Conservation (phyloP, 2,888 invertebrate species). For the Lochmaea capreae region DNA sequence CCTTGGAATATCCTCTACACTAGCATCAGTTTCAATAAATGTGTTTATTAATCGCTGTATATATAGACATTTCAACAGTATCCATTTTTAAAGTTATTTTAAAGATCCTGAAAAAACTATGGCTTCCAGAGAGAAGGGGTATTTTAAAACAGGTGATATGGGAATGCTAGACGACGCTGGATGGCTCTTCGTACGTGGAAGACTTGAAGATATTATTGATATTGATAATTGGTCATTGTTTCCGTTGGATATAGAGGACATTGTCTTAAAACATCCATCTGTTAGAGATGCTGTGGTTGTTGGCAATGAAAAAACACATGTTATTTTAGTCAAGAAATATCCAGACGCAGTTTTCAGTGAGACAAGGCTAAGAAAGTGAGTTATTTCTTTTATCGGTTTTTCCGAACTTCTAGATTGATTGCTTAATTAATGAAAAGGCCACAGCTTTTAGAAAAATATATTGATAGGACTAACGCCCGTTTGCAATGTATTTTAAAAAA, state of each 20-base stretch:
- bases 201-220: slow-evolving; percentile 54
- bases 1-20: too few species aligned
- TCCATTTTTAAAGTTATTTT: slow-evolving; percentile 54
- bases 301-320: slow-evolving; percentile 49
- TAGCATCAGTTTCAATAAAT: too few species aligned
- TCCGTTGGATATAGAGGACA: slow-evolving; percentile 54
- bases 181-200: slow-evolving; percentile 57
- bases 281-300: slow-evolving; percentile 55
- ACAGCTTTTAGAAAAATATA: neutral
- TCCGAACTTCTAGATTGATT: too few species aligned
- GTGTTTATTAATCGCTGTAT: too few species aligned
- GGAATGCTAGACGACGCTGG: slow-evolving; percentile 56
- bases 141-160: slow-evolving; percentile 59
- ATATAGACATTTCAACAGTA: neutral
- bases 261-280: slow-evolving; percentile 53
- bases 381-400: neutral
- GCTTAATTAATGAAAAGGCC: neutral
- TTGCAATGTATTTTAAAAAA: too few species aligned
- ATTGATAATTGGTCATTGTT: slow-evolving; percentile 44
- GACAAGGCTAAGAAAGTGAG: slow-evolving; percentile 50
- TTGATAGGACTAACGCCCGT: too few species aligned
- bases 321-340: slow-evolving; percentile 54
- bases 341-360: slow-evolving; percentile 44
- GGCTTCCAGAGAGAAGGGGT: slow-evolving; percentile 51
- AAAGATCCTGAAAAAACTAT: slow-evolving; percentile 51